Conservation (phyloP, 1,140 invertebrate genomes). For the Brachionus plicatilis region DNA sequence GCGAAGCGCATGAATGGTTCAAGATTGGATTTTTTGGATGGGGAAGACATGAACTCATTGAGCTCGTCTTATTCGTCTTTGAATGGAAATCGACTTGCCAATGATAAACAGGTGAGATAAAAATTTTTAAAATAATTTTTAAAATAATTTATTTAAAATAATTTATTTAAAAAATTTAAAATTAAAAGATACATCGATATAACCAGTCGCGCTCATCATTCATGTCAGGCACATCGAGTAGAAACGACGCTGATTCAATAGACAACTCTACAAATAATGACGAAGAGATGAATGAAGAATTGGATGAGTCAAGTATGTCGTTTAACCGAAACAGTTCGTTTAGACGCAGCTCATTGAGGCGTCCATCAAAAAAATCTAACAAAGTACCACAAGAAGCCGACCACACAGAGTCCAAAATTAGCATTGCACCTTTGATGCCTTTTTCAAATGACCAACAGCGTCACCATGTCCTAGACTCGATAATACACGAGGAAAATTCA, state of each 20-base stretch:
- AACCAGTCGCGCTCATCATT: conserved; percentile 13
- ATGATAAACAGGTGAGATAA: neutral
- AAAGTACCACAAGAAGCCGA: neutral
- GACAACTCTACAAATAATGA: neutral
- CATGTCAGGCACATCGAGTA: conserved; percentile 14
- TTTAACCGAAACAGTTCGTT: conserved; percentile 21
- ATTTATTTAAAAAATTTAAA: neutral
- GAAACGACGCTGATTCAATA: conserved; percentile 9
- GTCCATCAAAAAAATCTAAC: neutral
- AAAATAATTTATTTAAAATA: neutral
- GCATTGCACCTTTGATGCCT: neutral
- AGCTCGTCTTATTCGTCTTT: conserved; percentile 30
- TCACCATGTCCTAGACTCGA: neutral
- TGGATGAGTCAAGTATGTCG: neutral
- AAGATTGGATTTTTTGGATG: conserved; percentile 37
- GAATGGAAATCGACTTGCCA: neutral
- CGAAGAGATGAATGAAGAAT: neutral
- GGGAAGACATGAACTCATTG: conserved; percentile 23
- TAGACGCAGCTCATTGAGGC: neutral
- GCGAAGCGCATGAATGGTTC: conserved; percentile 28
- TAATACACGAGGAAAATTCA: conserved; percentile 5
- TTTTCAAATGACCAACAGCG: conserved; percentile 15
- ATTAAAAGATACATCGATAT: neutral
- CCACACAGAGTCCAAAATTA: neutral
- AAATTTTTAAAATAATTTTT: neutral